Conservation (phyloP, 2,888 invertebrate genomes). For the Gastracanthus pulcherrimus region DNA sequence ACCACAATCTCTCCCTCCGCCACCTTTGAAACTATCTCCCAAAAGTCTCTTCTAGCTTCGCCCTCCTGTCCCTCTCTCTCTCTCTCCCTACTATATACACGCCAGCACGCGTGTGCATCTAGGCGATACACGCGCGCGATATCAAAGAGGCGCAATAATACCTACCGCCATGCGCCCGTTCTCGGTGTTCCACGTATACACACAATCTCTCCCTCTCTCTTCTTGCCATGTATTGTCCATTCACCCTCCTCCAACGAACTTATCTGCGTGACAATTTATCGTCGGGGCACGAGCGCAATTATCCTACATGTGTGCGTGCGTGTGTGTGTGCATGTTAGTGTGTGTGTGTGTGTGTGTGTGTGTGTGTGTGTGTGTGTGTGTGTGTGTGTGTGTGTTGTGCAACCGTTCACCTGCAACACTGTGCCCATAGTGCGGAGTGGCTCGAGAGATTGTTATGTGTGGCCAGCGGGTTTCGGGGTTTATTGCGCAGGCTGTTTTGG, state of each 20-base stretch:
- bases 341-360: constrained; percentile 12
- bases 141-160: constrained; percentile 22
- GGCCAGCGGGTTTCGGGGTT: constrained; percentile 11
- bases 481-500: neutral
- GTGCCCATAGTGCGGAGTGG: neutral
- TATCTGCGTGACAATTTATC: constrained; percentile 50
- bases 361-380: constrained; percentile 16
- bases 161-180: neutral
- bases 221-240: neutral
- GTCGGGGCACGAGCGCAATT: constrained; percentile 49
- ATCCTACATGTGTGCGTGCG: constrained; percentile 46
- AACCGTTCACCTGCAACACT: too few species aligned
- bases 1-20: too few species aligned
- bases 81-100: neutral
- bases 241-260: neutral
- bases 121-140: constrained; percentile 25
- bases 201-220: neutral
- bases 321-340: constrained; percentile 23
- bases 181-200: neutral
- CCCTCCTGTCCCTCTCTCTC: neutral
- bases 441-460: constrained; percentile 12
- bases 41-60: too few species aligned
- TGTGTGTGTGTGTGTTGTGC: too few species aligned
- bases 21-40: too few species aligned
- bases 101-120: neutral